Percentiles rank a stretch among this genome's conserved stretches.
Conservation (phyloP, 2,113 vertebrate species). For the Serilophus lunatus region DNA sequence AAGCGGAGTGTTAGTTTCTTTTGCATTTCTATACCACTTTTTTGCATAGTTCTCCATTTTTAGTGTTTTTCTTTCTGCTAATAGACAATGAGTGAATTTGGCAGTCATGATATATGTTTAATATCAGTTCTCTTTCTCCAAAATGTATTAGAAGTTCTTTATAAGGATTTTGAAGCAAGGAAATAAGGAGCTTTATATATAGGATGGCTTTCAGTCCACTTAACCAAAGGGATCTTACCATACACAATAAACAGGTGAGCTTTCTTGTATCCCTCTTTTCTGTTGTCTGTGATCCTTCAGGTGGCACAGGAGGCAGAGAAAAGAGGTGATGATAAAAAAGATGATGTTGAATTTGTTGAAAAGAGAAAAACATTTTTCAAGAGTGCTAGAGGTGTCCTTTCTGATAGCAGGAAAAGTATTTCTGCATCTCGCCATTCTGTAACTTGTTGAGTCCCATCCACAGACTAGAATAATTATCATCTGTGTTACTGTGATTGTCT, state of each 20-base stretch:
- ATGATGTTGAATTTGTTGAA: not conserved
- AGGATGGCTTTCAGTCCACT: not conserved
- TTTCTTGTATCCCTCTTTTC: not conserved
- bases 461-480: not conserved
- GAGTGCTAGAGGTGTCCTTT: fast-evolving
- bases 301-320: not conserved
- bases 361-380: not conserved
- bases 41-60: not conserved
- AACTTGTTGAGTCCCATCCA: not conserved
- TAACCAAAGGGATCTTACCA: not conserved
- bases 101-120: not conserved
- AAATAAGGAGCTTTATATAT: not conserved
- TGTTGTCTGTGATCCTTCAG: not conserved
- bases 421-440: not conserved
- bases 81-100: not conserved
- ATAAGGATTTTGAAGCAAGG: not conserved
- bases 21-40: not conserved
- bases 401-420: not conserved
- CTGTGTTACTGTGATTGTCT: not conserved
- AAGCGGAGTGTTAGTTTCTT: not conserved
- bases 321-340: not conserved
- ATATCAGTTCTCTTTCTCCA: not conserved
- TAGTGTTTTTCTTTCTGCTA: not conserved
- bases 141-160: not conserved
- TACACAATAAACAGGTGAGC: not conserved